Conservation (phyloP, 1,140 invertebrate genomes). For the Drosophila obscura region DNA sequence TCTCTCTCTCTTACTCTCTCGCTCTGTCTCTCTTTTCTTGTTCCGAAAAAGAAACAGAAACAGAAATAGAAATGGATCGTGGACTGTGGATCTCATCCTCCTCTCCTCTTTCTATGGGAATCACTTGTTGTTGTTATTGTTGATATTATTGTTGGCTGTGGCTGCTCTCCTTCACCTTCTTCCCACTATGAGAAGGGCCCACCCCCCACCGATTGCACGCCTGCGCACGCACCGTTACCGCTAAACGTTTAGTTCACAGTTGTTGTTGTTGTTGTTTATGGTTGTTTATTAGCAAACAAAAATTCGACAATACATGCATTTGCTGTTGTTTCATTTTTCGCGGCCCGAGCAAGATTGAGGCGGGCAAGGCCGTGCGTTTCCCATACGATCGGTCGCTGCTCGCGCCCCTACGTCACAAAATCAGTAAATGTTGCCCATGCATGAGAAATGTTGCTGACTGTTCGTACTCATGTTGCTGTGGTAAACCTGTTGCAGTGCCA, state of each 20-base stretch:
- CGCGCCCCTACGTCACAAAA: no score
- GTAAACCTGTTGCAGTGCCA: no score
- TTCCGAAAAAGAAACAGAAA: conserved; percentile 24
- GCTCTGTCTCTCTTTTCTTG: conserved; percentile 2
- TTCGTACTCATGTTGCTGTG: no score
- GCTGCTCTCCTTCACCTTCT: neutral
- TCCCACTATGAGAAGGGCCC: neutral
- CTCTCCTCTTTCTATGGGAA: no score
- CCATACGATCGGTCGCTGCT: no score
- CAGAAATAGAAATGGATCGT: conserved; percentile 19
- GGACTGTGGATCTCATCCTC: no score
- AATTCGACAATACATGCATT: neutral
- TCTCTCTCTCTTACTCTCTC: conserved; percentile 8
- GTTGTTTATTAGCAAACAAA: conserved; percentile 5
- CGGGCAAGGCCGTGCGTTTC: no score
- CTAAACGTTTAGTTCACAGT: conserved; percentile 76
- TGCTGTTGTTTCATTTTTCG: conserved; percentile 2
- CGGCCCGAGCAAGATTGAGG: neutral
- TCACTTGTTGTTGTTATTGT: neutral
- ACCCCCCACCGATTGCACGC: neutral
- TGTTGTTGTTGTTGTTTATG: conserved; percentile 66
- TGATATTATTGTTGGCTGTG: conserved; percentile 1
- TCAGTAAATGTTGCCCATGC: no score
- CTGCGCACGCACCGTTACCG: conserved; percentile 68
- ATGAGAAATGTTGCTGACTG: no score